Evolutionary conservation across 2,797 vertebrate genomes (phyloP), one percentile per base, ranked within the genome.

Genomic region (Enteromius anoplus): DNA sequence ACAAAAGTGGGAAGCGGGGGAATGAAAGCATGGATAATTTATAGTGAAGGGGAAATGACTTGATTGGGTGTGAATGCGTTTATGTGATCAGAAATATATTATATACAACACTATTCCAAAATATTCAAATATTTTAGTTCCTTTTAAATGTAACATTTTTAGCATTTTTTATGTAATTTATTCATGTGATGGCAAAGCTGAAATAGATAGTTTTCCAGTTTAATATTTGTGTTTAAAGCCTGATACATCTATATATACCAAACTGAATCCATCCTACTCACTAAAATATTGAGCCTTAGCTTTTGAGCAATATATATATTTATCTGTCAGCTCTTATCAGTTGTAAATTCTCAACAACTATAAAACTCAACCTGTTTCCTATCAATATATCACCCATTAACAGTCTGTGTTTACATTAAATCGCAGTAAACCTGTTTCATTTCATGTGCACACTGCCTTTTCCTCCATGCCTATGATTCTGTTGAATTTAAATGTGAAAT

Each of bases 341-440:
- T 47, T 12, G 26, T 26, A 12, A 45, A n/a, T 45, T 26, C 14
- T 71, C 69, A 49, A 71, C n/a, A 45, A 17, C n/a, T 76, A 58
- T 75, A 58, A 37, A 40, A 75, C 53, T 7, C 34, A 42, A 75
- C 55, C 55, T 62, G 8, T 76, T 76, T 60, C 55, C 34, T 64
- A 29, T 47, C 9, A 78, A 65, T 78, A 47, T 21, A 64, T 78
- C 45, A 78, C 23, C 26, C 26, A 78, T 78, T 78, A 78, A 65
- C 60, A 64, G 60, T 10, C 26, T 1, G 26, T 47, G 58, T 78
- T 65, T 65, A 49, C 58, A 77, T 60, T 42, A 12, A 76, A 62
- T 64, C 37, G 21, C 49, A 55, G 34, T 49, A 65, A 78, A 78
- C 11, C 19, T n/a, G 23, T 19, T 49, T 78, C 1, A 15, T 49